Base-by-base conservation (phyloP, 53 echinoderm and acorn worm species). In the Holothuria scabra region DNA sequence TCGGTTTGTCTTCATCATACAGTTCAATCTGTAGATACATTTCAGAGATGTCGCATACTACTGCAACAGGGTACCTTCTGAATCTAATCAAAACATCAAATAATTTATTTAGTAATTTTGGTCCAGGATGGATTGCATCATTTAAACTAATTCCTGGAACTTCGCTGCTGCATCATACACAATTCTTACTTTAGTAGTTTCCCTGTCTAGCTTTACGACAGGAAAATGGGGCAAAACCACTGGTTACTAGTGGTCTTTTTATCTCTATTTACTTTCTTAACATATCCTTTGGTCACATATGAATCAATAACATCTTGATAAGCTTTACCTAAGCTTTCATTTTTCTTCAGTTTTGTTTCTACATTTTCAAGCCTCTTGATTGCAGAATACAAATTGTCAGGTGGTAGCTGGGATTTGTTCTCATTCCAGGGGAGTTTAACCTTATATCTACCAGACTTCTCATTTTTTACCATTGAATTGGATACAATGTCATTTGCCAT, bases 191-290 rank as follows among this genome's bases (percentile, higher is more conserved):
- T 65, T 83, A 13, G 83, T 83, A n/a, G 83, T 83, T 67, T 65
- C 83, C 26, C 74, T 85, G 19, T 59, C 32, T 29, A 32, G 9
- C 19, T 68, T 74, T 4, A 72, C 35, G 0, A 74, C 84, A 22
- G 84, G 38, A 84, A 84, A 84, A 29, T 84, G 84, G 2, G 84
- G 66, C 29, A 28, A 84, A 64, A 83, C 83, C 83, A 67, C 66
- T 35, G 35, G 25, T 65, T 10, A 23, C 32, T 83, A 31, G 66
- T 66, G 1, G 4, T 60, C 28, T 23, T 8, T 60, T 32, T 46
- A 75, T 60, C 5, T 28, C 59, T 10, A 60, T 80, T 26, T 80
- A 80, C 80, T 3, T 80, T 59, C 20, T 29, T 20, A 59, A 80
- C 33, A 80, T 80, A 74, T 35, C 74, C 38, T 21, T 48, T 74